These are phyloP conservation scores for Corydoras sp. DNA, from an alignment of 2,113 vertebrate species.

Conservation along the genomic window DNA sequence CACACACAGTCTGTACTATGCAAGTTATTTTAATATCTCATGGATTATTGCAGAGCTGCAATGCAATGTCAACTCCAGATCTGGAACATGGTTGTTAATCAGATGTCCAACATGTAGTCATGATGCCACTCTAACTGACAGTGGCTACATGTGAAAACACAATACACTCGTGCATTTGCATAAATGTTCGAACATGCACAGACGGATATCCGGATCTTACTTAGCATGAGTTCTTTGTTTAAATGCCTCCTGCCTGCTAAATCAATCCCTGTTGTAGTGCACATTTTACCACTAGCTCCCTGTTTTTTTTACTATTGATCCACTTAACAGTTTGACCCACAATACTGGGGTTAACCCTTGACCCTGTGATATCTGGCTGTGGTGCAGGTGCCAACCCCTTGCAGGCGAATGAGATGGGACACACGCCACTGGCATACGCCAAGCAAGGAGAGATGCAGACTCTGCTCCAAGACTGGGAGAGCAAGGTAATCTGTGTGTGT, in stretches of 20 bases:
- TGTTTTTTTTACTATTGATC: background rate
- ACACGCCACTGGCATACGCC: constrained; percentile 80
- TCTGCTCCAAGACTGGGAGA: constrained; percentile 73
- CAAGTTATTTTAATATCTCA: no score
- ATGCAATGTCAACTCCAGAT: no score
- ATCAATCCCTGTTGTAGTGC: constrained; percentile 5
- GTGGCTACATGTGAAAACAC: no score
- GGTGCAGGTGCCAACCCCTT: constrained; percentile 84
- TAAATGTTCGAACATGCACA: no score
- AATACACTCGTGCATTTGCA: no score
- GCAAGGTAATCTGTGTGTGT: constrained; percentile 67
- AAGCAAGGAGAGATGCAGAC: constrained; percentile 81
- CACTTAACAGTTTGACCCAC: constrained; percentile 22
- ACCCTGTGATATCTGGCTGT: constrained; percentile 53
- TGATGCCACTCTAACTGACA: no score
- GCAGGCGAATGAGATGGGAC: constrained; percentile 85
- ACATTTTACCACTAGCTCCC: background rate
- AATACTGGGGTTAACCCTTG: constrained; percentile 48
- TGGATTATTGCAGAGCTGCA: no score
- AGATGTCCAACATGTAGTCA: no score
- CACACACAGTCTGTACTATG: no score
- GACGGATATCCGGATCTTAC: background rate
- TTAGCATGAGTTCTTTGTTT: background rate
- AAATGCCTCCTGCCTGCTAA: constrained; percentile 5
- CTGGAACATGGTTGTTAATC: no score